Percentiles rank a stretch among this genome's conserved stretches.
Evolutionary conservation across 1,140 invertebrate species (phyloP).

Genomic region (Adelges cooleyi): DNA sequence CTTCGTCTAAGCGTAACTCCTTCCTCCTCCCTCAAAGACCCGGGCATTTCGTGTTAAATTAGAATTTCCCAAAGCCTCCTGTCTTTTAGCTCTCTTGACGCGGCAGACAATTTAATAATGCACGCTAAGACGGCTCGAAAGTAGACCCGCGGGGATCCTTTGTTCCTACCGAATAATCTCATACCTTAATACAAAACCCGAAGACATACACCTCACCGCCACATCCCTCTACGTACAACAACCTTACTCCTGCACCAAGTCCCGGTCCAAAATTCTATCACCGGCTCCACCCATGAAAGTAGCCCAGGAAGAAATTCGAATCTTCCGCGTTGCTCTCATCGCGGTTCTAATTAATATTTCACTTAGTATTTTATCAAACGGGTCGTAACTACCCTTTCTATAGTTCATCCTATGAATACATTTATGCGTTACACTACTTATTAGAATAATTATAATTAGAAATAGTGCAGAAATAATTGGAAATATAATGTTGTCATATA

Average conservation of each 20-base stretch:
- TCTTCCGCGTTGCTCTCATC: not conserved
- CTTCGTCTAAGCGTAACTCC: not conserved
- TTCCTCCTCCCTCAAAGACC: not conserved
- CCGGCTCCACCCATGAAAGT: too few relatives aligned
- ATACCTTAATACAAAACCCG: conserved; percentile 28
- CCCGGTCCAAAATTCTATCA: too few relatives aligned
- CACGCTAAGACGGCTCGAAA: conserved; percentile 27
- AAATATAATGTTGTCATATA: too few relatives aligned
- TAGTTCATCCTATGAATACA: too few relatives aligned
- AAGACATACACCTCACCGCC: not conserved
- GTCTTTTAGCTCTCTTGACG: conserved; percentile 29
- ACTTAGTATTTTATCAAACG: conserved; percentile 8
- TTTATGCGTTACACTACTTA: too few relatives aligned
- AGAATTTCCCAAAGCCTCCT: conserved; percentile 22
- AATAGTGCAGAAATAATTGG: too few relatives aligned
- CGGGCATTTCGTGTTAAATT: conserved; percentile 25
- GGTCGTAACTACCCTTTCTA: not conserved
- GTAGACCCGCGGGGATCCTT: conserved; percentile 26
- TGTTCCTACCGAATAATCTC: conserved; percentile 26
- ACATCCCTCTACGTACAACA: not conserved
- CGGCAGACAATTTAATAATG: conserved; percentile 26
- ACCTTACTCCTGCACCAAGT: too few relatives aligned
- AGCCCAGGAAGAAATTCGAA: conserved; percentile 6
- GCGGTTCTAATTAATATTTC: conserved; percentile 17
- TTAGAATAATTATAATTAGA: too few relatives aligned